Percentiles rank a stretch among this genome's conserved stretches.
These are phyloP conservation scores for Syngnathus acus DNA, from an alignment of 2,797 vertebrate species.

Conservation along the genomic window DNA sequence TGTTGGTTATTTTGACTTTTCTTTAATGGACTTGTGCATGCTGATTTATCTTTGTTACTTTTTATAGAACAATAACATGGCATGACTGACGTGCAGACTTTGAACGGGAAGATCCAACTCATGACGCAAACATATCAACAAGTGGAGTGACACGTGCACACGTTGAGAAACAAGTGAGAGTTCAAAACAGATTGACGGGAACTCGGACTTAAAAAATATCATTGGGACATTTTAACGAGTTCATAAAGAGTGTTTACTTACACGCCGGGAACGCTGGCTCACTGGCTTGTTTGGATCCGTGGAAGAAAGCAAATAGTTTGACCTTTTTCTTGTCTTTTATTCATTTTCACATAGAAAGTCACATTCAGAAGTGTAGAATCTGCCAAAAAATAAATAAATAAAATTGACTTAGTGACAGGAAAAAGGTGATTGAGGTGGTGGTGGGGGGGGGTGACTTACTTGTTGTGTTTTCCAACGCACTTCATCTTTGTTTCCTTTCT, in stretches of 20 bases:
- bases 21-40: too few relatives aligned
- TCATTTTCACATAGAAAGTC: background rate
- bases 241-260: background rate
- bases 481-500: conserved; percentile 19
- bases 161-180: background rate
- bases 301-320: background rate
- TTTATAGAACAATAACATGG: background rate
- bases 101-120: background rate
- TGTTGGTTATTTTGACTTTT: too few relatives aligned
- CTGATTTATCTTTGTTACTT: too few relatives aligned
- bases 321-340: background rate
- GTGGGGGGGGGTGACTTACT: background rate
- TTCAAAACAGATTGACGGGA: background rate
- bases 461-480: background rate
- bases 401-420: background rate
- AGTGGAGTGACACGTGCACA: background rate
- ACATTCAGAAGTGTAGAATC: background rate
- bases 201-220: background rate
- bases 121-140: background rate
- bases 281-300: background rate
- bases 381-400: background rate
- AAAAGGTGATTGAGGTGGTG: background rate
- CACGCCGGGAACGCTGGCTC: background rate
- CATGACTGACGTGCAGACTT: background rate
- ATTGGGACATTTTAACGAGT: background rate